phyloP scores from a whole-genome alignment of 2,888 invertebrate species.

The Machimus atricapillus region DNA sequence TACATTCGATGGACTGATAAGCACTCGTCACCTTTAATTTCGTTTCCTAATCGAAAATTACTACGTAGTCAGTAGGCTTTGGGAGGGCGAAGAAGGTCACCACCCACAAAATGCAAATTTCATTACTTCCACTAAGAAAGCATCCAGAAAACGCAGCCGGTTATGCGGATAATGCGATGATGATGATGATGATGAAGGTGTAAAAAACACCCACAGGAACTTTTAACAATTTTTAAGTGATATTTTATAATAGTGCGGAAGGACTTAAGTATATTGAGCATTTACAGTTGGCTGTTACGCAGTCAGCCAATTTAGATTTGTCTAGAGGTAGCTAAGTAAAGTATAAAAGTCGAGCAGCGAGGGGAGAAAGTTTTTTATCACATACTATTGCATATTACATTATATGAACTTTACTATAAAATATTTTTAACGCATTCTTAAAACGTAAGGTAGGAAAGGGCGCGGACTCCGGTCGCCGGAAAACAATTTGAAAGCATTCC shows the following conservation, averaged over 20 bases:
- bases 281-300: not conserved
- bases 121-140: not conserved
- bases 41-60: not conserved
- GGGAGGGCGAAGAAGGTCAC: not conserved
- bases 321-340: conserved; percentile 8
- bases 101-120: not conserved
- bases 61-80: not conserved
- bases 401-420: conserved; percentile 25
- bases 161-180: not conserved
- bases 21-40: not conserved
- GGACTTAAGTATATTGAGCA: not conserved
- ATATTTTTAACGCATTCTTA: conserved; percentile 26
- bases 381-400: conserved; percentile 29
- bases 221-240: conserved; percentile 45
- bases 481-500: conserved; percentile 23
- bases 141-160: not conserved
- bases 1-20: not conserved
- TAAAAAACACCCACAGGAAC: conserved; percentile 1
- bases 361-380: conserved; percentile 10
- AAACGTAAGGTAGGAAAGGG: not conserved
- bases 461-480: not conserved
- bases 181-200: not conserved
- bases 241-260: conserved; percentile 43
- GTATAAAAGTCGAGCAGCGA: not conserved
- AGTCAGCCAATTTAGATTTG: not conserved